A percentile compares a stretch with the other conserved stretches of the same genome.
Evolutionary conservation across 2,113 vertebrate species (phyloP).

Genomic region (Charina bottae): DNA sequence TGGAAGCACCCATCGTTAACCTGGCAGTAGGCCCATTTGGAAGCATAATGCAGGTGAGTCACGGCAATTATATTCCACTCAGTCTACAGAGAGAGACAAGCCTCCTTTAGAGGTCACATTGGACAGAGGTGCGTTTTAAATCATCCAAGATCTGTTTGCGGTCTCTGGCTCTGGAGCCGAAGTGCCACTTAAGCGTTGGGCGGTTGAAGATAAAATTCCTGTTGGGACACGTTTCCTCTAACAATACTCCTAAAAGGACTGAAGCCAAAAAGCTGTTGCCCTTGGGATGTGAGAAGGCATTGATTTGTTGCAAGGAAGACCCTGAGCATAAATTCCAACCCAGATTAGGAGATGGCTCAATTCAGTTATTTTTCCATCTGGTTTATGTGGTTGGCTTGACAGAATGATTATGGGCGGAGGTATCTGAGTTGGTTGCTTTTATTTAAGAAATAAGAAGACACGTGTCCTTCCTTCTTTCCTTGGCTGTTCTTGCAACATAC

Average conservation of each 20-base stretch:
- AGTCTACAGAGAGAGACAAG: slow-evolving; percentile 1
- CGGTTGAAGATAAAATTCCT: slow-evolving; percentile 31
- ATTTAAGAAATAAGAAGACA: background rate
- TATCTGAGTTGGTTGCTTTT: background rate
- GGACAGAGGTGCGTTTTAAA: background rate
- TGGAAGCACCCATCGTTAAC: background rate
- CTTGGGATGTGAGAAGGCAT: background rate
- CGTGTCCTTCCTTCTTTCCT: background rate
- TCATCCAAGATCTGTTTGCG: background rate
- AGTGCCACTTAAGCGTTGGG: slow-evolving; percentile 15
- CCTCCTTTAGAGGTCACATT: slow-evolving; percentile 25
- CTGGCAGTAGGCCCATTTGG: background rate
- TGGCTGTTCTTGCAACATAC: background rate
- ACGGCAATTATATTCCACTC: background rate
- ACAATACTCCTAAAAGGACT: background rate
- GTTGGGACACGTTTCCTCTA: background rate
- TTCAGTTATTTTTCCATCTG: background rate
- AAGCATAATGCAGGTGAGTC: background rate
- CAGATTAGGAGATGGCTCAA: background rate
- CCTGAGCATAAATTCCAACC: background rate
- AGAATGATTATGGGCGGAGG: too few species aligned
- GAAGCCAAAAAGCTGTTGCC: background rate
- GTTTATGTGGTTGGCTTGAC: background rate
- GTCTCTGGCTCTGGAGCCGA: accelerated
- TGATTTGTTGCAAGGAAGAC: accelerated